Evolutionary conservation across 92 coral and sea anemone species (phyloP), one percentile per base, ranked within the genome.

Genomic region (Zoanthus gigantus): DNA sequence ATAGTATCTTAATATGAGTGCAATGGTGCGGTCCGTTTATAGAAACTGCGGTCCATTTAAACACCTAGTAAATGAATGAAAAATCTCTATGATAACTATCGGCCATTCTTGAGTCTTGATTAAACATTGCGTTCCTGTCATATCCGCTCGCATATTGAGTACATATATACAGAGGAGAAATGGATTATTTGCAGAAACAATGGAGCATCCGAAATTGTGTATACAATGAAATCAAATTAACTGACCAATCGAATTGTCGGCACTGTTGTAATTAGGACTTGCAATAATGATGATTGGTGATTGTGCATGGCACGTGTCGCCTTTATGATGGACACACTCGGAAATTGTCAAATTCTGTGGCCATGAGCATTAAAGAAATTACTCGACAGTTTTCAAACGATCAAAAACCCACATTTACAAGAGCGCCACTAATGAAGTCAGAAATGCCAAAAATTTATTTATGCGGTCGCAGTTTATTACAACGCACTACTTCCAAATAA

Each of bases 291-390:
- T 88, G 89, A 79, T 86, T 87, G 91, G 89, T 87, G 91, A 77
- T 91, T 91, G 94, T 91, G 77, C 53, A 31, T 30, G 94, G 94
- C 94, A 91, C 94, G 94, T 91, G 94, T 91, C 94, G 58, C 30
- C 15, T 15, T 50, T 74, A 50, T 78, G 89, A 63, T 72, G 90
- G 86, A 86, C 89, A 84, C 83, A 77, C 90, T 88, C 94, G 92
- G 88, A 88, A 88, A 71, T 75, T 91, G 77, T 91, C 86, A 86
- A 63, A 72, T 88, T 72, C 80, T 18, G 88, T 61, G 87, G 91
- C 84, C 94, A 80, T 76, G 67, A 78, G 83, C 57, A 50, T 54
- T 61, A 60, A 66, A 52, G 47, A 77, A 81, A 23, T 5, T 79
- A 61, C 69, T 65, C 42, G 45, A 81, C 58, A 67, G 16, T 42